Evolutionary conservation across 2,797 vertebrate genomes (phyloP).

Genomic region (Falco berigora): DNA sequence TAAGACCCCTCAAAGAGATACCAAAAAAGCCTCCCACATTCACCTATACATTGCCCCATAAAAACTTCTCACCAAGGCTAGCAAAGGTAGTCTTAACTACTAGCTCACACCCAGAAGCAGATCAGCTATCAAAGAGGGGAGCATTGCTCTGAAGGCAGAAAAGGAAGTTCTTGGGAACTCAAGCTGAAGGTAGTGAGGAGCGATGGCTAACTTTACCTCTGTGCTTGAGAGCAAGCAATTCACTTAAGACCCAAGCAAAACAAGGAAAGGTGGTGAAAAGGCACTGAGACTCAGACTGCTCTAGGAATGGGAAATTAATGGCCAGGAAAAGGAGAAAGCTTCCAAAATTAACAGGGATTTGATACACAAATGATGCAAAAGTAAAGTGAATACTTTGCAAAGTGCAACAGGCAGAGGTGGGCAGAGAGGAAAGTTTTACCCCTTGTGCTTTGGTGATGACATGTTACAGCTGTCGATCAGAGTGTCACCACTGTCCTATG

Average conservation of each 20-base stretch:
- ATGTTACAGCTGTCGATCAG: background rate
- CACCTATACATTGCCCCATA: background rate
- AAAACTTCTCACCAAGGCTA: background rate
- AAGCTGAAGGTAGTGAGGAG: background rate
- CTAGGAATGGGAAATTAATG: background rate
- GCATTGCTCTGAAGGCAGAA: background rate
- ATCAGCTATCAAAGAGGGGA: background rate
- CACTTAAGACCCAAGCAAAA: background rate
- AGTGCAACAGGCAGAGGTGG: background rate
- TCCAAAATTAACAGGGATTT: background rate
- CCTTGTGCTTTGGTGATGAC: background rate
- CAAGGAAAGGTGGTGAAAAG: background rate
- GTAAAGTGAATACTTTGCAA: background rate
- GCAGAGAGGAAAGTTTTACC: background rate
- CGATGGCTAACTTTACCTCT: background rate
- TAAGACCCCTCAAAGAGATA: background rate
- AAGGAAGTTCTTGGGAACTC: accelerated
- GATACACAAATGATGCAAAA: background rate
- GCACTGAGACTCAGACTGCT: background rate
- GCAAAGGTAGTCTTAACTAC: background rate
- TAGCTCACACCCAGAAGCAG: background rate
- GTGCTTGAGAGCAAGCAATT: background rate
- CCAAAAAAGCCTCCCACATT: background rate
- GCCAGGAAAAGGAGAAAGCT: background rate
- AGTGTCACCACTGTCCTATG: background rate